Base-by-base conservation (phyloP, 1,140 invertebrate genomes). In the Matsumurasca onukii region DNA sequence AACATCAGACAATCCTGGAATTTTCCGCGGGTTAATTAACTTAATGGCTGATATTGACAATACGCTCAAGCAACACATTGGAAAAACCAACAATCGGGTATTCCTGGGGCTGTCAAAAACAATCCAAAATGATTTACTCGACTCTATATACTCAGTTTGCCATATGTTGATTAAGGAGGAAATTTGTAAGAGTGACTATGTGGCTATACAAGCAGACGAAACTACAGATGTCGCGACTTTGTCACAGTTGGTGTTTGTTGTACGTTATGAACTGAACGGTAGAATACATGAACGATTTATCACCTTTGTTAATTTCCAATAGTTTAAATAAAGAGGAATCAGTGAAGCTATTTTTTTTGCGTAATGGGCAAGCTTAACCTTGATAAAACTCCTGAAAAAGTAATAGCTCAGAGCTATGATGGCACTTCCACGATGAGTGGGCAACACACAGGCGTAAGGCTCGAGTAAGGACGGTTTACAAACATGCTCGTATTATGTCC, bases 211-310 rank as follows among this genome's bases (percentile, higher is more conserved):
- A n/a, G n/a, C n/a, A n/a, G n/a, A n/a, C n/a, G n/a, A n/a, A n/a
- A n/a, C n/a, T n/a, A n/a, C n/a, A n/a, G n/a, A n/a, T n/a, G 13
- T 13, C 9, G 22, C 51, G 9, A 55, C 51, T 12, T 22, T 55
- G 24, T 55, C 24, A 13, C 51, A 55, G 22, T 24, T 55, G 24
- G 51, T 55, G 5, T 55, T 9, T 12, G 22, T 55, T 55, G 51
- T 55, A 12, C 12, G 51, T 13, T 55, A 55, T 22, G 51, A 55
- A 9, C 24, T 55, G 24, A 22, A 55, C 9, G 51, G 51, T n/a
- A 55, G 24, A 55, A 55, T 55, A 55, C 12, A 55, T 55, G 51
- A 55, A 55, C 12, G 51, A 55, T 55, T 55, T 55, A 55, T 55
- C 24, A 12, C 13, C 5, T 55, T 12, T 55, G 51, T 55, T n/a